Conservation (phyloP, 2,797 vertebrate species). For the Melanitta fusca region DNA sequence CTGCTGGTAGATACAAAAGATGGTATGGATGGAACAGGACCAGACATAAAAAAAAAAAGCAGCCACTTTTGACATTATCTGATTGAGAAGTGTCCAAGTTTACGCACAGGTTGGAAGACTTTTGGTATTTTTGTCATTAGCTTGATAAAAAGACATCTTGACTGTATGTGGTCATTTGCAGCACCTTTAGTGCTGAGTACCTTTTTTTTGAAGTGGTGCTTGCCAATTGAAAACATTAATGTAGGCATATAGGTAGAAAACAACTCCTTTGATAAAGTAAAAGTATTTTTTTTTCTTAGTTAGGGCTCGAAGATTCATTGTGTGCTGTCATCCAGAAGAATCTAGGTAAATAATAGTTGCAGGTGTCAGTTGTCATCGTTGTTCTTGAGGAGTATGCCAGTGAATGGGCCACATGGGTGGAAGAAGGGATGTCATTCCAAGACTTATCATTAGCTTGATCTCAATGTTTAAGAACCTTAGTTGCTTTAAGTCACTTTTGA, state of each 20-base stretch:
- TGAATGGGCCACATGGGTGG: background rate
- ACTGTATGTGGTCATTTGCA: background rate
- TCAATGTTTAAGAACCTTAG: background rate
- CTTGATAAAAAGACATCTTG: background rate
- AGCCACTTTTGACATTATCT: background rate
- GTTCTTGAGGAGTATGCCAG: background rate
- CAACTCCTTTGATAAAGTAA: background rate
- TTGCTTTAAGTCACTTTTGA: background rate
- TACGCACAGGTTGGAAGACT: background rate
- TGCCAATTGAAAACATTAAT: background rate
- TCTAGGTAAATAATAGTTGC: background rate
- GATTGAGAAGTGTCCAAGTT: background rate
- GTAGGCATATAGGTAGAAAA: background rate
- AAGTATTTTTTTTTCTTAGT: background rate
- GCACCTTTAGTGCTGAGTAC: background rate
- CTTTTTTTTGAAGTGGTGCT: background rate
- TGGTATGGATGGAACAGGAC: background rate
- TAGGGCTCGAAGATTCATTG: background rate
- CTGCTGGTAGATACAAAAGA: background rate
- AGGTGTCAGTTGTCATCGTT: background rate
- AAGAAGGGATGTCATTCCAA: background rate
- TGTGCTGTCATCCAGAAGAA: background rate
- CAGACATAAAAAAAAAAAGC: background rate
- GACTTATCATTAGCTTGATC: background rate
- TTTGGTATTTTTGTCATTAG: background rate